phyloP scores from a whole-genome alignment of 2,113 vertebrate species.

The Perccottus glenii region DNA sequence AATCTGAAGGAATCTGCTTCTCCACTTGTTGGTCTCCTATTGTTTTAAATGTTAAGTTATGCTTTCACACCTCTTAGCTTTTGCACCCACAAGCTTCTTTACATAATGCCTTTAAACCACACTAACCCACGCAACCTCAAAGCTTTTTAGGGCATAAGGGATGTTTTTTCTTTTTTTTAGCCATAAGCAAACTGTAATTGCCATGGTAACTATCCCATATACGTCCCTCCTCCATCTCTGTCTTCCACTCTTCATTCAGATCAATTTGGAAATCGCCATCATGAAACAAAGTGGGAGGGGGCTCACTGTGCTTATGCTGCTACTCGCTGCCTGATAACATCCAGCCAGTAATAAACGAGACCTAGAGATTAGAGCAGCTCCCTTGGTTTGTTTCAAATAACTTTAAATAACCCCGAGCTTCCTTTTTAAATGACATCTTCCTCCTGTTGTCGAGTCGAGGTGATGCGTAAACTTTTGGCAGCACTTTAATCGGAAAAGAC shows the following conservation, averaged over 20 bases:
- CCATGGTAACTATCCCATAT: constrained; percentile 76
- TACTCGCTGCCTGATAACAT: constrained; percentile 34
- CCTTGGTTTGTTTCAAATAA: not conserved
- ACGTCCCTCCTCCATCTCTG: constrained; percentile 56
- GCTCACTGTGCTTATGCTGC: constrained; percentile 37
- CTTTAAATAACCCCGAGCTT: not conserved
- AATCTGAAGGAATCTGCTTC: not conserved
- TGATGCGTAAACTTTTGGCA: constrained; percentile 71
- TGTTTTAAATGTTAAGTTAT: constrained; percentile 38
- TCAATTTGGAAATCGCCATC: constrained; percentile 58
- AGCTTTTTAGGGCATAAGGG: constrained; percentile 29
- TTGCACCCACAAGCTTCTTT: constrained; percentile 61
- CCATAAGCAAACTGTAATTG: constrained; percentile 69
- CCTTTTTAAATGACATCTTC: constrained; percentile 10
- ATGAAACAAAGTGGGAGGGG: constrained; percentile 55
- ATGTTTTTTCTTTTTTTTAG: not conserved
- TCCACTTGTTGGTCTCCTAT: constrained; percentile 23
- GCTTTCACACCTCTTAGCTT: constrained; percentile 33
- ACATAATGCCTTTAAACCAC: constrained; percentile 58
- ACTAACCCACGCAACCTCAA: constrained; percentile 55
- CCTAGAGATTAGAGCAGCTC: not conserved
- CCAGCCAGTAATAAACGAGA: constrained; percentile 46
- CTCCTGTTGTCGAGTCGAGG: constrained; percentile 22
- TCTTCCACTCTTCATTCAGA: constrained; percentile 69
- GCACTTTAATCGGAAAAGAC: constrained; percentile 41